Evolutionary conservation across 2,888 invertebrate species (phyloP).

Genomic region (Idaea aversata): DNA sequence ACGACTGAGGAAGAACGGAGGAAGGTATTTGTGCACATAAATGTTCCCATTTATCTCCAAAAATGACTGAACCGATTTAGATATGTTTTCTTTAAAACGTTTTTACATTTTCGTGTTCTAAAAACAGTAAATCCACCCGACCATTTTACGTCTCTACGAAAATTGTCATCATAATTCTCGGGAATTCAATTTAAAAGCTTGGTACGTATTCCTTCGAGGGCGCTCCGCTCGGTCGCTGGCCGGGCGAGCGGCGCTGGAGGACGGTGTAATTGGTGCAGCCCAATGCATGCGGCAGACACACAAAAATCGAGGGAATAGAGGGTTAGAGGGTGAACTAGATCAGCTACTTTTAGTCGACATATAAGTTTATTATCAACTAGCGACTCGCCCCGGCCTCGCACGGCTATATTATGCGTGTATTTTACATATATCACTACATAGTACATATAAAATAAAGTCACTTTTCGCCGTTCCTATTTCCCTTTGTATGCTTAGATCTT

Average conservation of each 20-base stretch:
- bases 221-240: background rate
- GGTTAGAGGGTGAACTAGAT: background rate
- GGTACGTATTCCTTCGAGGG: conserved; percentile 1
- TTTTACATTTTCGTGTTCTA: no score
- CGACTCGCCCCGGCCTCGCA: no score
- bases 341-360: background rate
- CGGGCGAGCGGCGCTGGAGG: background rate
- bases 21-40: no score
- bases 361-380: background rate
- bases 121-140: conserved; percentile 7
- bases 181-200: conserved; percentile 28
- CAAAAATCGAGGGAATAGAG: background rate
- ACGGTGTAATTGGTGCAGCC: background rate
- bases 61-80: no score
- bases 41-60: no score
- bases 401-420: no score
- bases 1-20: no score
- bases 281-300: background rate
- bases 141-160: conserved; percentile 18
- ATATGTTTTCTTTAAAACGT: no score
- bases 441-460: no score
- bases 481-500: no score
- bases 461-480: no score
- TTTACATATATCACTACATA: no score
- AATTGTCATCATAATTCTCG: conserved; percentile 30